Conservation (phyloP, 1,140 invertebrate species). For the Pseudomyrmex flavicornis region DNA sequence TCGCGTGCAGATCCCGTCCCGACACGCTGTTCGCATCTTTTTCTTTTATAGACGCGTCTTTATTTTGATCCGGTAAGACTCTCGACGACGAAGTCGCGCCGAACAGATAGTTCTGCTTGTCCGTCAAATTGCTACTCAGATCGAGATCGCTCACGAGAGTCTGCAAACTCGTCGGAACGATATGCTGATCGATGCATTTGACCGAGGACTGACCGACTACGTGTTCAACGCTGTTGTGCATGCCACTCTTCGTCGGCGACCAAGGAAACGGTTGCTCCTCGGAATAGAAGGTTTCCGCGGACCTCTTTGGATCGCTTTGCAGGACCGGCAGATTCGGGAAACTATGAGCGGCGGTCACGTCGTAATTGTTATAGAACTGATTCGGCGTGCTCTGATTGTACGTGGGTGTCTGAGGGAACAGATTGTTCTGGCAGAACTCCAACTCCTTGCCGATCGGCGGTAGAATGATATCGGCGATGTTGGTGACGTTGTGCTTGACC, state of each 20-base stretch:
- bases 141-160: constrained; percentile 87
- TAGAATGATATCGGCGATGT: constrained; percentile 81
- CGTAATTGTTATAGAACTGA: constrained; percentile 85
- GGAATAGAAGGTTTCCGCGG: constrained; percentile 79
- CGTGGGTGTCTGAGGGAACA: constrained; percentile 80
- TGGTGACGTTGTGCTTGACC: constrained; percentile 81
- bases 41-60: constrained; percentile 77
- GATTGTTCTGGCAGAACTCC: constrained; percentile 84
- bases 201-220: constrained; percentile 78
- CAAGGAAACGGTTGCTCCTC: constrained; percentile 87
- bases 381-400: constrained; percentile 82
- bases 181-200: constrained; percentile 81
- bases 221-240: constrained; percentile 75
- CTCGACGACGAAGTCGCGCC: constrained; percentile 73
- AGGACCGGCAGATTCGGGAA: constrained; percentile 81
- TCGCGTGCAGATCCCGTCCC: constrained; percentile 78
- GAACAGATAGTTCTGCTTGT: constrained; percentile 83
- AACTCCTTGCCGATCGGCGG: constrained; percentile 84
- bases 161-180: constrained; percentile 85
- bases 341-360: constrained; percentile 78
- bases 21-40: constrained; percentile 74
- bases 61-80: constrained; percentile 69
- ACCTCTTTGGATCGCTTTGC: constrained; percentile 79
- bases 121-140: constrained; percentile 84
- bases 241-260: constrained; percentile 86